These are phyloP conservation scores for Cariama cristata DNA, from an alignment of 2,113 vertebrate genomes.

Conservation along the genomic window DNA sequence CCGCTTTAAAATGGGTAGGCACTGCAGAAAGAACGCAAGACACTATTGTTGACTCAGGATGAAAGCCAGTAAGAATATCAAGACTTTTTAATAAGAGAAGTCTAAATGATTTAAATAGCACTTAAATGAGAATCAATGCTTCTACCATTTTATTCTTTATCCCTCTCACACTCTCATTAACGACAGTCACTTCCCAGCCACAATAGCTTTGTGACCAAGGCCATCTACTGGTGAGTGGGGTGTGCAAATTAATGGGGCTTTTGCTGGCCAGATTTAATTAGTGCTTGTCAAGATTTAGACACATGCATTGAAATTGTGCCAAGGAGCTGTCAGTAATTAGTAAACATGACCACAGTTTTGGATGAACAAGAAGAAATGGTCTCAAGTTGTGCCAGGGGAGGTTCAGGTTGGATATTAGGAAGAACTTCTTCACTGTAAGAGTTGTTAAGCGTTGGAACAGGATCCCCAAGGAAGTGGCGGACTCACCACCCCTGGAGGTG, in stretches of 20 bases:
- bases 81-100: not conserved
- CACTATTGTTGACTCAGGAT: fast-evolving
- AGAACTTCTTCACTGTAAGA: too few relatives aligned
- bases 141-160: not conserved
- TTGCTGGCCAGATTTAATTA: not conserved
- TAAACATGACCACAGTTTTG: not conserved
- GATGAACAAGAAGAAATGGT: not conserved
- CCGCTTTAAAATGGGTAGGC: not conserved
- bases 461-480: too few relatives aligned
- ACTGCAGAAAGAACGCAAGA: not conserved
- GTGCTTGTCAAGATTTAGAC: not conserved
- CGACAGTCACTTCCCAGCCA: not conserved
- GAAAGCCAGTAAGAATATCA: not conserved
- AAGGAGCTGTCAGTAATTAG: not conserved
- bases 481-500: too few relatives aligned
- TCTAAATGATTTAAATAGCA: not conserved
- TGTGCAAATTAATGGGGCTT: not conserved
- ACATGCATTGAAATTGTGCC: not conserved
- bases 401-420: too few relatives aligned
- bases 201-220: slow-evolving; percentile 29
- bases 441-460: too few relatives aligned
- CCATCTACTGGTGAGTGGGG: slow-evolving; percentile 42
- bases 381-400: too few relatives aligned
- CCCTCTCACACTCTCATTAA: not conserved
- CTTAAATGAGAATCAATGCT: not conserved